Evolutionary conservation across 2,797 vertebrate genomes (phyloP), one percentile per base, ranked within the genome.

Genomic region (Loris lydekkerianus): DNA sequence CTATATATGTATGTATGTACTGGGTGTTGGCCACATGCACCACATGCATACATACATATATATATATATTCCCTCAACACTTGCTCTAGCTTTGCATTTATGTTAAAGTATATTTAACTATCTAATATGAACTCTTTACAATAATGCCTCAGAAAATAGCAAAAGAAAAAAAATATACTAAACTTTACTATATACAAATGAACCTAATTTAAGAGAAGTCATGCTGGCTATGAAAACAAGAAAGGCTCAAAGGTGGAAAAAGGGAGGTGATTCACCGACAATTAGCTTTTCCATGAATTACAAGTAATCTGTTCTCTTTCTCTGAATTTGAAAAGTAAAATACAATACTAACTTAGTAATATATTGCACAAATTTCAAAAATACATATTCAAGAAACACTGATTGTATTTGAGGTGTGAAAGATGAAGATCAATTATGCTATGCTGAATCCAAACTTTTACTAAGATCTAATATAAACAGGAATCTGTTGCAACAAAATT

Each of bases 101-200:
- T 89, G 84, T 89, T 97, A 97, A 97, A 91, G 91, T 85, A 95
- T 77, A 97, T 95, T 31, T 56, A 97, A 96, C 89, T 92, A 93
- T 89, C 88, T 97, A 97, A 89, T 93, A 97, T 96, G 93, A 98
- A 98, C 91, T 78, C 95, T 97, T 97, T 97, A 98, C 92, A 95
- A 95, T 95, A 97, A 94, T 91, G 89, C 98, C 96, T 97, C 97
- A 96, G 87, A 94, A 97, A 97, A 86, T 34, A 96, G 86, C 8
- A 95, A 97, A 97, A 97, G 75, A 95, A 97, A 97, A 91, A 86
- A 92, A 82, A 98, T 96, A 96, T 96, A 93, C 70, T 97, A 95
- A 98, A 96, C 95, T 98, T 98, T 97, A 98, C 77, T 98, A 98
- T 97, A 93, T 96, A 98, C 97, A 98, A 91, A 82, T 95, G 73